phyloP scores from a whole-genome alignment of 2,888 invertebrate genomes.

The Harpalus rufipes region DNA sequence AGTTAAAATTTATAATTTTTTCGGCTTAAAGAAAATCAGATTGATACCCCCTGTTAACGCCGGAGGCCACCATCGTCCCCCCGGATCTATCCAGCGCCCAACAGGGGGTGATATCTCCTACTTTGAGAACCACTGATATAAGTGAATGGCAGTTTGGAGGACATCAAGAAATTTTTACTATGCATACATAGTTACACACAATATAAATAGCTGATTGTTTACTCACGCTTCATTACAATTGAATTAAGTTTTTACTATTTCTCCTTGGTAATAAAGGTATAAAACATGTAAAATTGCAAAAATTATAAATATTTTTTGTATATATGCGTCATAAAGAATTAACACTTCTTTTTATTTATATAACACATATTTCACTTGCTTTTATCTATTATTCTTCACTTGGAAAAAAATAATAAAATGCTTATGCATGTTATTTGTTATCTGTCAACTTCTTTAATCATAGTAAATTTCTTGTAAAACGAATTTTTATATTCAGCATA shows the following conservation, averaged over 20 bases:
- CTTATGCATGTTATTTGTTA: neutral
- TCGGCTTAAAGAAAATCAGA: too few relatives aligned
- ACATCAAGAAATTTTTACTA: neutral
- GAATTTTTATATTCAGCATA: too few relatives aligned
- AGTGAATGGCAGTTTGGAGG: neutral
- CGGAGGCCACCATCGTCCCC: too few relatives aligned
- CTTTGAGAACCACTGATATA: too few relatives aligned
- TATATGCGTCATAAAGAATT: neutral
- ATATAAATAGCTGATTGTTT: neutral
- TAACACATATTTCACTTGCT: neutral
- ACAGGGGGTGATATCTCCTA: too few relatives aligned
- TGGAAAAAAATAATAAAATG: neutral
- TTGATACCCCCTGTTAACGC: too few relatives aligned
- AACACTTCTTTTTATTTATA: conserved; percentile 2
- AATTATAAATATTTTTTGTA: conserved; percentile 28
- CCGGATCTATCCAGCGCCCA: too few relatives aligned
- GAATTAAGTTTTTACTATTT: conserved; percentile 10
- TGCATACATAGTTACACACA: neutral
- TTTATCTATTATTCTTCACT: neutral
- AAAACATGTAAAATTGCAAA: conserved; percentile 10
- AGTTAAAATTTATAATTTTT: too few relatives aligned
- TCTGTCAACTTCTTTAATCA: neutral
- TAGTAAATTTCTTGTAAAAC: too few relatives aligned
- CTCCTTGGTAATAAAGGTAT: conserved; percentile 10
- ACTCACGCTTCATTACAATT: conserved; percentile 16